These are phyloP conservation scores for Neelides folsomi DNA, from an alignment of 2,888 invertebrate genomes.

Conservation along the genomic window DNA sequence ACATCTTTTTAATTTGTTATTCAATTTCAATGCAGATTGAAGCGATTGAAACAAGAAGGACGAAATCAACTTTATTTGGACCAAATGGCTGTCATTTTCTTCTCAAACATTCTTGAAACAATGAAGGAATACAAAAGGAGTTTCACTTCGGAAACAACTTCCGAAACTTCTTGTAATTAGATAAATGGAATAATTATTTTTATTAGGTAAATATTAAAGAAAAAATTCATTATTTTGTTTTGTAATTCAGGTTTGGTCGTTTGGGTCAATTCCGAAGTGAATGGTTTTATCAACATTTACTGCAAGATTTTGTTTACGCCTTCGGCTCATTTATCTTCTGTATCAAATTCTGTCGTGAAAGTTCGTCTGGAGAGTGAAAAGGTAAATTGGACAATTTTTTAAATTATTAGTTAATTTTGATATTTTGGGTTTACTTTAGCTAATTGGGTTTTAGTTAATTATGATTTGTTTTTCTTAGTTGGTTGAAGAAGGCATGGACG, in stretches of 20 bases:
- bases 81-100: conserved; percentile 69
- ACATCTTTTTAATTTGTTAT: conserved; percentile 13
- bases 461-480: conserved; percentile 37
- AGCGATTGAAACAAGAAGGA: conserved; percentile 65
- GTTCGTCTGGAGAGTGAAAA: conserved; percentile 60
- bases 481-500: conserved; percentile 62
- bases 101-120: conserved; percentile 64
- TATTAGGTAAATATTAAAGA: too few species aligned
- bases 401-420: too few species aligned
- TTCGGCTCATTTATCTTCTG: conserved; percentile 66
- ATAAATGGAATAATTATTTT: too few species aligned
- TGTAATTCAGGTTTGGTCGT: conserved; percentile 56
- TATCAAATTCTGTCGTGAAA: conserved; percentile 73
- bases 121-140: conserved; percentile 62
- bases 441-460: conserved; percentile 6
- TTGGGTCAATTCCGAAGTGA: conserved; percentile 77
- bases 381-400: too few species aligned
- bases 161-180: conserved; percentile 60
- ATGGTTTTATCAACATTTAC: conserved; percentile 63
- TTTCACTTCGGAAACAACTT: conserved; percentile 57
- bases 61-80: conserved; percentile 65
- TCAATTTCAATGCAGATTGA: conserved; percentile 55
- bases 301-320: conserved; percentile 80
- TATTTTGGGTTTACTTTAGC: too few species aligned
- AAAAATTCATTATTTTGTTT: too few species aligned